Evolutionary conservation across 1,140 invertebrate species (phyloP), one percentile per base, ranked within the genome.

Genomic region (Ridgeia piscesae): DNA sequence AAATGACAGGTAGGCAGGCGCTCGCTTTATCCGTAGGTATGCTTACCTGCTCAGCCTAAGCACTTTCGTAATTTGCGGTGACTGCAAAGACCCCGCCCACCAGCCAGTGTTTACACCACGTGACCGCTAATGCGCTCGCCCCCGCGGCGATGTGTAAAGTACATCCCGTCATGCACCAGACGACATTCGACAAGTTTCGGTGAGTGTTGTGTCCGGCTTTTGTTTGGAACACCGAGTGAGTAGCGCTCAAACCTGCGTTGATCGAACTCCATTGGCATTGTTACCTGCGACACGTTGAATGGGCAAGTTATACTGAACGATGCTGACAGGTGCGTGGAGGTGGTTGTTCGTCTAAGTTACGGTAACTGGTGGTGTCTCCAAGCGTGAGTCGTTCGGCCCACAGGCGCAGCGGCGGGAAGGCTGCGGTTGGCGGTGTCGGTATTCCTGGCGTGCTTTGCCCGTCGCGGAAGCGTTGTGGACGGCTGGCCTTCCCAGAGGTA

Each of bases 81-180:
- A 77, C 58, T 27, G 14, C 58, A 27, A 8, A 21, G 27, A 77
- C 58, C 58, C 58, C 58, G 58, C 58, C 58, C 58, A 77, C 58
- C 58, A 77, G 58, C 58, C 58, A n/a, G 58, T 77, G 58, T 77
- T 77, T 77, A 77, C 58, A 77, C 6, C 58, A 77, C 58, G 58
- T 77, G 58, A 77, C 58, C 11, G 17, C 11, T 77, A 77, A 77
- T 31, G 58, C 58, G 6, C 17, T 21, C 58, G 58, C 58, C 58
- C 58, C 58, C 58, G 58, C 58, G 27, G 11, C 58, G 58, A 77
- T 77, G 58, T 77, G 58, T 77, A 77, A 77, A 77, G 58, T 77
- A 77, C 58, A 77, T 77, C 58, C 58, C 58, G 58, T 77, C 58
- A 77, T 77, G 58, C 58, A 77, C 58, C 58, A 77, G 58, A 77